Percentiles rank a stretch among this genome's conserved stretches.
Evolutionary conservation across 2,888 invertebrate genomes (phyloP).

Genomic region (Nebria salina): DNA sequence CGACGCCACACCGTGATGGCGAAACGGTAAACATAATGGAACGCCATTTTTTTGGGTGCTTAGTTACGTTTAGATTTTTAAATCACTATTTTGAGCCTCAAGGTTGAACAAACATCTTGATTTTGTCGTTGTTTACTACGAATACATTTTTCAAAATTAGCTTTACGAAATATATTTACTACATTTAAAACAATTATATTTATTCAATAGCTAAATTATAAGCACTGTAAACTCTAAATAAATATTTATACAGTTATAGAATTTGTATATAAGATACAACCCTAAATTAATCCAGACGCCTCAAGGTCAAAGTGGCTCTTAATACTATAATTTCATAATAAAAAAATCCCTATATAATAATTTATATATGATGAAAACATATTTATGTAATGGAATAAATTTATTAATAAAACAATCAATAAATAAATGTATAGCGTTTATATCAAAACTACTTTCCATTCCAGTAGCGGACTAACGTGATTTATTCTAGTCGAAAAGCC

Average conservation of each 20-base stretch:
- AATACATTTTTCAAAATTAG: no score
- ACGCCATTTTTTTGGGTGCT: constrained; percentile 49
- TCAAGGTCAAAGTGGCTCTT: no score
- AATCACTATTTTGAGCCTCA: neutral
- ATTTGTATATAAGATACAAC: no score
- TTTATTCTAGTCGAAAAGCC: neutral
- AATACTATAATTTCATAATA: no score
- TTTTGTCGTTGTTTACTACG: neutral
- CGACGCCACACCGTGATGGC: constrained; percentile 64
- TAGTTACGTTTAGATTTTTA: neutral
- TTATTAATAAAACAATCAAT: neutral
- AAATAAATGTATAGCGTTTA: neutral
- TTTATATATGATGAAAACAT: neutral
- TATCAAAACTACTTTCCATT: neutral
- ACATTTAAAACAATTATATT: no score
- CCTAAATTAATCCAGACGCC: no score
- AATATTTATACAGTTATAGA: no score
- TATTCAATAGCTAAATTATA: no score
- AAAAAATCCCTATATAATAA: neutral
- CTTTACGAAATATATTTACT: no score
- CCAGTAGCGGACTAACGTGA: neutral
- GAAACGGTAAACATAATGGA: constrained; percentile 60
- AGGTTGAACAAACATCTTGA: neutral
- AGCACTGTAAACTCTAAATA: no score
- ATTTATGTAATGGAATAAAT: neutral